Percentiles rank a stretch among this genome's conserved stretches.
These are phyloP conservation scores for Mycteria americana DNA, from an alignment of 2,797 vertebrate genomes.

Conservation along the genomic window DNA sequence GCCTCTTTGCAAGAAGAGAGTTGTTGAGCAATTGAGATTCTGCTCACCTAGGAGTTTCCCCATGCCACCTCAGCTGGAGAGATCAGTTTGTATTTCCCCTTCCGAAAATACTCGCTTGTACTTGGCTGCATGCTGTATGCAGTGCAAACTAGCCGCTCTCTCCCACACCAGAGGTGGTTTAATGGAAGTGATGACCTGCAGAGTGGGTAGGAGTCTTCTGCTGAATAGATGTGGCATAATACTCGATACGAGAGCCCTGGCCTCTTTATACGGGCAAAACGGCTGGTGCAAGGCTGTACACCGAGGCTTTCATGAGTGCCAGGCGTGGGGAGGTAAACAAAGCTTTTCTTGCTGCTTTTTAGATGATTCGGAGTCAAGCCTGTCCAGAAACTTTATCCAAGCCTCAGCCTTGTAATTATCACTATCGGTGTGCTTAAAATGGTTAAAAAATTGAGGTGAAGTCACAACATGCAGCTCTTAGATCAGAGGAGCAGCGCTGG, in stretches of 20 bases:
- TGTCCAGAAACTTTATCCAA: neutral
- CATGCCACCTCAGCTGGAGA: neutral
- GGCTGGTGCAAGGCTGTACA: neutral
- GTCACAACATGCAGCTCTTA: neutral
- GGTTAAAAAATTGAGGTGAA: neutral
- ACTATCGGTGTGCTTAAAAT: conserved; percentile 3
- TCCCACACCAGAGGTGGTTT: neutral
- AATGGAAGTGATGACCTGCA: neutral
- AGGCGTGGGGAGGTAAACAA: neutral
- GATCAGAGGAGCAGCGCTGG: neutral
- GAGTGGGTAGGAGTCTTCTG: neutral
- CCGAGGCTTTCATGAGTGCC: neutral
- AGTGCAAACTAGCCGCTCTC: neutral
- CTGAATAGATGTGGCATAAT: neutral
- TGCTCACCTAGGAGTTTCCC: neutral
- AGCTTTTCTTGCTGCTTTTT: neutral
- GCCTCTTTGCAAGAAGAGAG: neutral
- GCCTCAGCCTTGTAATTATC: neutral
- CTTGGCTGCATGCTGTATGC: neutral
- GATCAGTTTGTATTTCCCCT: neutral
- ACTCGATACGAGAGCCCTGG: neutral
- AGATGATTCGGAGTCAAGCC: neutral
- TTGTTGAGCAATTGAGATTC: neutral
- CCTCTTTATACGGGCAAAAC: fast-evolving
- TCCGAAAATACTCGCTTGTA: neutral